Percentiles rank a stretch among this genome's conserved stretches.
These are phyloP conservation scores for Lepidurus couesii DNA, from an alignment of 1,140 invertebrate species.

Conservation along the genomic window DNA sequence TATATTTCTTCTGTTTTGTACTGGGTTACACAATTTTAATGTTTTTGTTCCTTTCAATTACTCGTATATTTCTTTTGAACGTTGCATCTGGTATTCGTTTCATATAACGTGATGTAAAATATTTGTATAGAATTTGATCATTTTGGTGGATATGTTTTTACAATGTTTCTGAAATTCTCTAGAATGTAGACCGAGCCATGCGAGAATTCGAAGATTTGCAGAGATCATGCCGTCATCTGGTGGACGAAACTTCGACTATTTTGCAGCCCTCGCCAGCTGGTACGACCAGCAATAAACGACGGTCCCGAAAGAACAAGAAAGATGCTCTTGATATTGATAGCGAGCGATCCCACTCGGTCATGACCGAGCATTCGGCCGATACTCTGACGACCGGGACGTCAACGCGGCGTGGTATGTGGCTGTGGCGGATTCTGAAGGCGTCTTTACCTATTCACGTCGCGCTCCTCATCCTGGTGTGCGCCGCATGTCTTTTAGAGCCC, in stretches of 20 bases:
- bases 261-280: conserved; percentile 42
- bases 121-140: no score
- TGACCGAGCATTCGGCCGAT: not conserved
- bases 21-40: no score
- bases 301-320: not conserved
- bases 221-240: conserved; percentile 66
- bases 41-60: no score
- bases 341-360: not conserved
- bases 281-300: conserved; percentile 24
- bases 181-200: conserved; percentile 70
- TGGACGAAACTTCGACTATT: conserved; percentile 57
- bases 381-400: conserved; percentile 46
- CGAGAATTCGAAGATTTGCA: conserved; percentile 68
- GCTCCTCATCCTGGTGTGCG: conserved; percentile 68
- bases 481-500: conserved; percentile 73
- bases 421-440: conserved; percentile 67
- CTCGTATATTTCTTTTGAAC: no score
- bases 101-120: no score
- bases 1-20: not conserved
- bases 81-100: no score
- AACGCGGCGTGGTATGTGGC: conserved; percentile 53
- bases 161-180: conserved; percentile 40
- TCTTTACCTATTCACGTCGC: conserved; percentile 76
- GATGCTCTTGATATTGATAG: not conserved
- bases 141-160: no score